Conservation (phyloP, 2,797 vertebrate species). For the Lophius americanus region DNA sequence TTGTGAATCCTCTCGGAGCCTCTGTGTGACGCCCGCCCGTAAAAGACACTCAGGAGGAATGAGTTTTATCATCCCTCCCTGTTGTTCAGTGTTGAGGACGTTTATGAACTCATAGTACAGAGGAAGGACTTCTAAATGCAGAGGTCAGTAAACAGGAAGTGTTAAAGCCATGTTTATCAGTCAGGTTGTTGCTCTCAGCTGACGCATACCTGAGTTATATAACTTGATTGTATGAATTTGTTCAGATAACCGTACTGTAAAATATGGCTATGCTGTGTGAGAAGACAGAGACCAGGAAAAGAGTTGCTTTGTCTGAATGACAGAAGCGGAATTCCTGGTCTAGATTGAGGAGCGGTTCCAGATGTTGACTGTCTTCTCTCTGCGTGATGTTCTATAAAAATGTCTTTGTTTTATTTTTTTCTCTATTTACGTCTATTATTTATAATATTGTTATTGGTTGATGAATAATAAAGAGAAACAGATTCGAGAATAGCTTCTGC, state of each 20-base stretch:
- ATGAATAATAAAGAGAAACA: conserved; percentile 63
- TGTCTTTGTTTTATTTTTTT: neutral
- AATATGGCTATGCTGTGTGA: conserved; percentile 19
- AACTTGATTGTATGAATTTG: conserved; percentile 40
- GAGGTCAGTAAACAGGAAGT: conserved; percentile 4
- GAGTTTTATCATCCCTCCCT: conserved; percentile 78
- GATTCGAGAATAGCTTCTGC: neutral
- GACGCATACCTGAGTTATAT: conserved; percentile 36
- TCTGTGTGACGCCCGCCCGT: conserved; percentile 27
- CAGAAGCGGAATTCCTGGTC: too few species aligned
- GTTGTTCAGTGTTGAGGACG: neutral
- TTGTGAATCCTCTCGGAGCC: conserved; percentile 6
- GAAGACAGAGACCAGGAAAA: neutral
- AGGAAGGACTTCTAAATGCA: neutral
- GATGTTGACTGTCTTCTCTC: conserved; percentile 31
- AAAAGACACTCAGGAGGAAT: conserved; percentile 54
- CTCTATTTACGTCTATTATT: conserved; percentile 53
- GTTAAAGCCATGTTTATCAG: conserved; percentile 25
- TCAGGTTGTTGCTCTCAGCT: conserved; percentile 12
- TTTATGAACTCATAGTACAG: neutral
- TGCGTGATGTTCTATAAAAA: conserved; percentile 15
- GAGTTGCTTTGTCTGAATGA: too few species aligned
- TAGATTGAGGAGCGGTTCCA: conserved; percentile 18
- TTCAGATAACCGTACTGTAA: conserved; percentile 6
- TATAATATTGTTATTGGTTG: conserved; percentile 62